Evolutionary conservation across 1,140 invertebrate genomes (phyloP).

Genomic region (Drosophila auraria): DNA sequence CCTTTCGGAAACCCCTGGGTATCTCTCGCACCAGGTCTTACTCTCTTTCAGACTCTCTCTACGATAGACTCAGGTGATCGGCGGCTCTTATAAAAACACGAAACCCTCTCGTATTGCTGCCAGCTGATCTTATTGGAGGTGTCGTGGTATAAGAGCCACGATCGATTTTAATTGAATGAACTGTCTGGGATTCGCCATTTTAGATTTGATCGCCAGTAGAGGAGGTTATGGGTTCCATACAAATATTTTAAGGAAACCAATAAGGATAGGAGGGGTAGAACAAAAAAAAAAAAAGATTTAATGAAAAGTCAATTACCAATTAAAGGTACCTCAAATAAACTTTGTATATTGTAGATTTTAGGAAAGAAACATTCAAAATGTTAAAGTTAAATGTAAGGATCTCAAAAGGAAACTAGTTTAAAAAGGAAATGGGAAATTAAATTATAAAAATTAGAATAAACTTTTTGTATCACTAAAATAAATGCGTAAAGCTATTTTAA

Average conservation of each 20-base stretch:
- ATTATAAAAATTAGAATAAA: no score
- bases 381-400: neutral
- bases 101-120: slow-evolving; percentile 24
- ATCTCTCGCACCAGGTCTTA: slow-evolving; percentile 27
- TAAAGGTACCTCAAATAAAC: neutral
- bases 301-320: no score
- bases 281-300: neutral
- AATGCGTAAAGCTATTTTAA: no score
- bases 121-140: slow-evolving; percentile 72
- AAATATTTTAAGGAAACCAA: neutral
- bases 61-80: slow-evolving; percentile 13
- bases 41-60: slow-evolving; percentile 10
- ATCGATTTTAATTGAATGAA: slow-evolving; percentile 47
- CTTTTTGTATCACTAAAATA: no score
- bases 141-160: slow-evolving; percentile 49
- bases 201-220: slow-evolving; percentile 54
- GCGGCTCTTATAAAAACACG: slow-evolving; percentile 29
- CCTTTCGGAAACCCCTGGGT: slow-evolving; percentile 12
- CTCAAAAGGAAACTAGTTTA: no score
- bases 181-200: slow-evolving; percentile 70
- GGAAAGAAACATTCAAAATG: neutral
- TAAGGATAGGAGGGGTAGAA: neutral
- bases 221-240: slow-evolving; percentile 15
- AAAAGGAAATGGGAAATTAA: no score
- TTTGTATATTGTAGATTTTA: neutral